A percentile compares a stretch with the other conserved stretches of the same genome.
Conservation (phyloP, 2,888 invertebrate species). For the Orthonychiurus folsomi region DNA sequence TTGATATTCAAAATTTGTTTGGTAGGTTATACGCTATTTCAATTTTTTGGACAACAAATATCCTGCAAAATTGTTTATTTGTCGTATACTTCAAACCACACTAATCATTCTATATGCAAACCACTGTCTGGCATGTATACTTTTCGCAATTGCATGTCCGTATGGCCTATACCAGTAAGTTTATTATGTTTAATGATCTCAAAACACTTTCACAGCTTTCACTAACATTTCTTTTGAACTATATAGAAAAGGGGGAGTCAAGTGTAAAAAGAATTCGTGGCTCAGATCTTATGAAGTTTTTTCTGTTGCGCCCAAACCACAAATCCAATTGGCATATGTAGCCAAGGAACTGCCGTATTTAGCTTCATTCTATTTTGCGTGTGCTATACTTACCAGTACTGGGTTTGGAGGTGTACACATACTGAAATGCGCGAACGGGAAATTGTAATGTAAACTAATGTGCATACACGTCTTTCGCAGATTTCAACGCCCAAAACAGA, state of each 20-base stretch:
- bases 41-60: constrained; percentile 29
- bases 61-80: constrained; percentile 28
- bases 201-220: too few species aligned
- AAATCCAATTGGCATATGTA: constrained; percentile 7
- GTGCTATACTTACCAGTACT: constrained; percentile 32
- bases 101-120: constrained; percentile 23
- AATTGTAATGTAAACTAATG: not conserved
- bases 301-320: not conserved
- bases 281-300: constrained; percentile 23
- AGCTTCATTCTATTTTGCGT: constrained; percentile 29
- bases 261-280: constrained; percentile 23
- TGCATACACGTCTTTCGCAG: constrained; percentile 25
- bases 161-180: too few species aligned
- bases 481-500: constrained; percentile 30
- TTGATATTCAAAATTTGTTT: not conserved
- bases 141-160: constrained; percentile 30
- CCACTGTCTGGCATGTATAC: constrained; percentile 35
- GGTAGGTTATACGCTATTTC: constrained; percentile 30
- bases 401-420: constrained; percentile 22
- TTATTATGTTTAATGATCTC: too few species aligned
- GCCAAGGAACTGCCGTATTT: constrained; percentile 4
- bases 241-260: too few species aligned
- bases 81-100: constrained; percentile 28
- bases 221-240: not conserved
- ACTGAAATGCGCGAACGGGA: not conserved